These are phyloP conservation scores for Spheniscus mendiculus DNA, from an alignment of 2,113 vertebrate species.

Conservation along the genomic window DNA sequence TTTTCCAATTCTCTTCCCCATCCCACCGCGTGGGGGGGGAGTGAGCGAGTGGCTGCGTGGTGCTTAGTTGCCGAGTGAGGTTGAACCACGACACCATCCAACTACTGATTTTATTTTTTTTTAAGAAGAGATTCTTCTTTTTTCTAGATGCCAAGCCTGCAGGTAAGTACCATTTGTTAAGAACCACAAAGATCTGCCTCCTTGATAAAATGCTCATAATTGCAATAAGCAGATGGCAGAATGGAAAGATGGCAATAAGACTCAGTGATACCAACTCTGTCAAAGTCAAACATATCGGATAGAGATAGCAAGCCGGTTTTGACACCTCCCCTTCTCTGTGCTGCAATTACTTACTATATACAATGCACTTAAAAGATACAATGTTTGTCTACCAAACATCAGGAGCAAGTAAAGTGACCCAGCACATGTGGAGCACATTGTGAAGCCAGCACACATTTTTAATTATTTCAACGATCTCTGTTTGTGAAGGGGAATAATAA, in stretches of 20 bases:
- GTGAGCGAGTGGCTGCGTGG: no score
- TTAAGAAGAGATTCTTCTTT: background rate
- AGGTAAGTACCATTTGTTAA: background rate
- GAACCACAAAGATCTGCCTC: background rate
- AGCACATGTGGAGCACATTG: background rate
- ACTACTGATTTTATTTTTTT: background rate
- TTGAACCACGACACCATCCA: no score
- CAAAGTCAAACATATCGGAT: accelerated
- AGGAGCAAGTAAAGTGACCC: background rate
- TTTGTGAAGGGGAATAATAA: background rate
- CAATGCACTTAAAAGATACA: background rate
- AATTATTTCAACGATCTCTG: background rate
- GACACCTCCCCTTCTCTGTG: background rate
- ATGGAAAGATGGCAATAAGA: background rate
- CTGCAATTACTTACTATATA: background rate
- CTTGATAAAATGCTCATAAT: background rate
- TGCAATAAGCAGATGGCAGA: background rate
- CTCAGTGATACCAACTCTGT: background rate
- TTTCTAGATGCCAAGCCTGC: background rate
- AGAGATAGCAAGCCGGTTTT: background rate
- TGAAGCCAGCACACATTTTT: background rate
- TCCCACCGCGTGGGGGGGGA: no score
- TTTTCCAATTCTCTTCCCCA: no score
- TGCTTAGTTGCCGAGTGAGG: no score
- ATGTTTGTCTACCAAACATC: background rate